These are phyloP conservation scores for Hystrix cristata DNA, from an alignment of 2,113 vertebrate species.

Conservation along the genomic window DNA sequence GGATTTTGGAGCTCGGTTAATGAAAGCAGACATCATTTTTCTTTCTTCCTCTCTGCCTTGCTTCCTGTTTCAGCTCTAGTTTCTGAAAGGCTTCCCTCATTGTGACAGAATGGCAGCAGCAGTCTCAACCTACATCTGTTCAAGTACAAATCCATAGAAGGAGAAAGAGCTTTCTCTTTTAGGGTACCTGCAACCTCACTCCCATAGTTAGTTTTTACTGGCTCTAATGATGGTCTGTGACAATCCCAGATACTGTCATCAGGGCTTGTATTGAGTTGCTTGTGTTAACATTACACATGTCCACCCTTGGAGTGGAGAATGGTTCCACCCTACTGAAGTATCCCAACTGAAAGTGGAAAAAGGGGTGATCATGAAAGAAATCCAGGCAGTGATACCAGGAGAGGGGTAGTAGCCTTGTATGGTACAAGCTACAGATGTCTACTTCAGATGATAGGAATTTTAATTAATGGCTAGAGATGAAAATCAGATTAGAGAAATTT, in stretches of 20 bases:
- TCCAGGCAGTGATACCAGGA: not conserved
- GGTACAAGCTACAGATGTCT: not conserved
- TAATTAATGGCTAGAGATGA: not conserved
- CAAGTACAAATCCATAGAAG: not conserved
- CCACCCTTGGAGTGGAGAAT: not conserved
- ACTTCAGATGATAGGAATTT: not conserved
- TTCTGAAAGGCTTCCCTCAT: conserved; percentile 46
- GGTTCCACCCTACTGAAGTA: not conserved
- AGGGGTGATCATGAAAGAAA: not conserved
- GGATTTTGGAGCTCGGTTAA: conserved; percentile 6
- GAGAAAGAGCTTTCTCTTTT: conserved; percentile 32
- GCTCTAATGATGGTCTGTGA: not conserved
- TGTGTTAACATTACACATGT: not conserved
- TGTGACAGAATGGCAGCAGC: not conserved
- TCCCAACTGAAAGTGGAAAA: not conserved
- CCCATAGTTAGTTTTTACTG: not conserved
- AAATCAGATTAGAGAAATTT: not conserved
- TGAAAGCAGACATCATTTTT: not conserved
- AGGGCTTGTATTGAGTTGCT: not conserved
- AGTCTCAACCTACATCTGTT: not conserved
- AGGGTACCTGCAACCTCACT: not conserved
- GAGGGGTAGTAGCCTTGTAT: not conserved
- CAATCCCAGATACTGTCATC: not conserved
- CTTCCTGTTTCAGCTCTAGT: not conserved
- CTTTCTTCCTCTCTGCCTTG: not conserved